These are phyloP conservation scores for Copsychus sechellarum DNA, from an alignment of 2,113 vertebrate genomes.

Conservation along the genomic window DNA sequence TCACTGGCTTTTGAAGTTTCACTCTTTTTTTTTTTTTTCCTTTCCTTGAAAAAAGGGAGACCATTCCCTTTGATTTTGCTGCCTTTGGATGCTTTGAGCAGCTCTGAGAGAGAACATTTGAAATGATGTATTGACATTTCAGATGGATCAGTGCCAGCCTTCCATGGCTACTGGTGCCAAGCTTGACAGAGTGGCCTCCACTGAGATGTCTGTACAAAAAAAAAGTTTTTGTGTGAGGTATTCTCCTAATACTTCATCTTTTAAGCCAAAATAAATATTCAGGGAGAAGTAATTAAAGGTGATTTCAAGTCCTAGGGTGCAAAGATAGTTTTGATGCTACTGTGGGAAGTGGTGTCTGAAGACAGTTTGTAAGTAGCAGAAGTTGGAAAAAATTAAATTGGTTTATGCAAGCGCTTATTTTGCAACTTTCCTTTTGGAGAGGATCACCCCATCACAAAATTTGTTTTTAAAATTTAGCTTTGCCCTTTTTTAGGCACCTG, in stretches of 20 bases:
- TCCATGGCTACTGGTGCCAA: background rate
- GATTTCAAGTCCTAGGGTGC: background rate
- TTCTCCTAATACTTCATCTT: background rate
- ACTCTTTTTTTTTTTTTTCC: background rate
- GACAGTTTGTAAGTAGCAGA: background rate
- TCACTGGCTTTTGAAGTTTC: background rate
- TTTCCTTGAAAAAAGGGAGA: background rate
- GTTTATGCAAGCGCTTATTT: background rate
- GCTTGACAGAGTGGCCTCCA: background rate
- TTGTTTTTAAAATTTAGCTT: too few species aligned
- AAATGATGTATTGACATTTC: background rate
- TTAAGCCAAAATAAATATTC: background rate
- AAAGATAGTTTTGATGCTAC: background rate
- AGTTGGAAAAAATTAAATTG: background rate
- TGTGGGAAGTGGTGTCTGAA: background rate
- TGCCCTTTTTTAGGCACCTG: background rate
- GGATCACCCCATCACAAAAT: background rate
- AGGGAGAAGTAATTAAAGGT: background rate
- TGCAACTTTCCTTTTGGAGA: background rate
- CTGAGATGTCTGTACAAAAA: background rate
- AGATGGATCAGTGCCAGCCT: background rate
- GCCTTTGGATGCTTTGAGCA: background rate
- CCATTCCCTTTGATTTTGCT: conserved; percentile 18
- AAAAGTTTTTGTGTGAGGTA: background rate
- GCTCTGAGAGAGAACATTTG: background rate